These are phyloP conservation scores for Strigamia transsilvanica DNA, from an alignment of 2,888 invertebrate species.

Conservation along the genomic window DNA sequence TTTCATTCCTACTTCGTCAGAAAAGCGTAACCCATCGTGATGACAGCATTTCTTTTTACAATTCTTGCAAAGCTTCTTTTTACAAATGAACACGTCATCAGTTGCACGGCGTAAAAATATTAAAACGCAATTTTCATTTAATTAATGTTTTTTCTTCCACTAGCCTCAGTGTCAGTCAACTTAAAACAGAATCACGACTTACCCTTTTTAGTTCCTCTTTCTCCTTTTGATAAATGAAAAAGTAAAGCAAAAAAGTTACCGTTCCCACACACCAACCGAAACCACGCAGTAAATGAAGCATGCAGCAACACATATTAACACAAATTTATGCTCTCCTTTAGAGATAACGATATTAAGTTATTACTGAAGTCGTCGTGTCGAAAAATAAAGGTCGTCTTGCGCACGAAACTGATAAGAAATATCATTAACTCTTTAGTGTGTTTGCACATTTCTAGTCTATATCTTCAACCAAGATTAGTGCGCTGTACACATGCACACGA, in stretches of 20 bases:
- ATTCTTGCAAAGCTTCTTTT: neutral
- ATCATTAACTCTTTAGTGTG: constrained; percentile 19
- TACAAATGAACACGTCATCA: constrained; percentile 30
- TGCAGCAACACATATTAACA: neutral
- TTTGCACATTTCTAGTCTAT: constrained; percentile 12
- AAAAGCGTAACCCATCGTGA: neutral
- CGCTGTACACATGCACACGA: neutral
- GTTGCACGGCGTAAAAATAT: neutral
- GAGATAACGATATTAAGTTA: constrained; percentile 33
- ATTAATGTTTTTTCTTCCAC: neutral
- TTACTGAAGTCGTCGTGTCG: constrained; percentile 20
- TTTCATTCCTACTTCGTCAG: constrained; percentile 14
- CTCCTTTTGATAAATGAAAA: neutral
- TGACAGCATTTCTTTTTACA: constrained; percentile 4
- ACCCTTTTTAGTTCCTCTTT: neutral
- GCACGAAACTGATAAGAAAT: constrained; percentile 19
- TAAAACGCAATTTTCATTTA: neutral
- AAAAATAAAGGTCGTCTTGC: constrained; percentile 32
- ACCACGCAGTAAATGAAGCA: neutral
- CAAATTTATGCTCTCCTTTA: constrained; percentile 36
- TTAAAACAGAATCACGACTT: neutral
- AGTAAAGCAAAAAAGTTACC: neutral
- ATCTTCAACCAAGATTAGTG: constrained; percentile 27
- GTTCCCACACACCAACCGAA: neutral
- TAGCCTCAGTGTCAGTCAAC: neutral